These are phyloP conservation scores for Aphyosemion australe DNA, from an alignment of 2,113 vertebrate species.

Conservation along the genomic window DNA sequence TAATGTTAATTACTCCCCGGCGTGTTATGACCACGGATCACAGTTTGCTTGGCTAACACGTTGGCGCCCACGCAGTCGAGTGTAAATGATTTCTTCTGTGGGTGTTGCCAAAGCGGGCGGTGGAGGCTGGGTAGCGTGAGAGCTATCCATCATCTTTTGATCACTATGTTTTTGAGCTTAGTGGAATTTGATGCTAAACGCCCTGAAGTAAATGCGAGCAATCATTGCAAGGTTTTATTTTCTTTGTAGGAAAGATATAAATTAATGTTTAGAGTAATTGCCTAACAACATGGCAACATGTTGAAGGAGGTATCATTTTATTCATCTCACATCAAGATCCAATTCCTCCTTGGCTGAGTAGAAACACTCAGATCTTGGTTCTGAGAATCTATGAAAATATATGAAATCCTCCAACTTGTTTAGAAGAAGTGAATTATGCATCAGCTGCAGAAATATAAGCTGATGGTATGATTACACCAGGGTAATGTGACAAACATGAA, in stretches of 20 bases:
- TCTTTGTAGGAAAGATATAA: background rate
- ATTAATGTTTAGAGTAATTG: conserved; percentile 23
- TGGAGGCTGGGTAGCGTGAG: conserved; percentile 47
- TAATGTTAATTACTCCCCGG: conserved; percentile 65
- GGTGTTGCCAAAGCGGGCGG: conserved; percentile 40
- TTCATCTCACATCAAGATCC: conserved; percentile 1
- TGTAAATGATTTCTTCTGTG: conserved; percentile 48
- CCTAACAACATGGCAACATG: background rate
- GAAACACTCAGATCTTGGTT: conserved; percentile 4
- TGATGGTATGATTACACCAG: conserved; percentile 35
- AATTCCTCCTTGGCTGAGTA: background rate
- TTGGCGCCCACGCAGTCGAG: conserved; percentile 19
- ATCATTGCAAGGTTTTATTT: background rate
- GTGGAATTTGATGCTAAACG: conserved; percentile 32
- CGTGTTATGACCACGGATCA: conserved; percentile 45
- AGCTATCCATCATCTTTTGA: conserved; percentile 62
- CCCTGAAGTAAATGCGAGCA: conserved; percentile 17
- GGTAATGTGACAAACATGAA: conserved; percentile 34
- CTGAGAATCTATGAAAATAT: background rate
- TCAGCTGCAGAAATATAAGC: conserved; percentile 31
- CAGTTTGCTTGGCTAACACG: conserved; percentile 46
- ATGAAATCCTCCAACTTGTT: background rate
- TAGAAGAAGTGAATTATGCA: conserved; percentile 29
- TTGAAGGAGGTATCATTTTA: background rate
- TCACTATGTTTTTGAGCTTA: conserved; percentile 43